These are phyloP conservation scores for Hemitrygon akajei DNA, from an alignment of 2,797 vertebrate species.

Conservation along the genomic window DNA sequence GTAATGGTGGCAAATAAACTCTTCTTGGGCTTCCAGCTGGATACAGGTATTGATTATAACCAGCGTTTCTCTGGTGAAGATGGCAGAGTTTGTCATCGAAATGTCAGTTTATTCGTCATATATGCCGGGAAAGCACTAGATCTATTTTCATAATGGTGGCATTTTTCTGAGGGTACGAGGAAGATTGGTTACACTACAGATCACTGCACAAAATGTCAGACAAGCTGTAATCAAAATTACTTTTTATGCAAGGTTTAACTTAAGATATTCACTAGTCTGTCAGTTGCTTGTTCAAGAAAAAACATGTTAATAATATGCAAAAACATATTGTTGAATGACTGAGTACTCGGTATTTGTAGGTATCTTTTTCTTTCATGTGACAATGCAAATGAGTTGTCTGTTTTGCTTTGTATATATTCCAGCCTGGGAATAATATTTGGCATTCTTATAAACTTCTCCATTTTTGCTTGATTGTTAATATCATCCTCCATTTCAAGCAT, in stretches of 20 bases:
- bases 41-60: too few species aligned
- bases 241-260: slow-evolving; percentile 9
- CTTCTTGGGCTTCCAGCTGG: too few species aligned
- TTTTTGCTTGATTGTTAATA: not conserved
- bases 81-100: too few species aligned
- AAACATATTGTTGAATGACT: not conserved
- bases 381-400: not conserved
- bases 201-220: not conserved
- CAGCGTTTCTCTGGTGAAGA: too few species aligned
- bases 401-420: not conserved
- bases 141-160: too few species aligned
- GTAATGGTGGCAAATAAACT: not conserved
- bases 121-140: too few species aligned
- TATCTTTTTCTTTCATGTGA: not conserved
- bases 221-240: not conserved
- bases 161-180: not conserved
- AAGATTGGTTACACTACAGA: not conserved
- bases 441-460: not conserved
- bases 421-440: not conserved
- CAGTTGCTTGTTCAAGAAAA: not conserved
- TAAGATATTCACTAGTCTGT: not conserved
- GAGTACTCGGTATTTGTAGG: not conserved
- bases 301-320: not conserved
- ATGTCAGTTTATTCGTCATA: too few species aligned
- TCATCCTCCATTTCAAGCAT: not conserved